These are phyloP conservation scores for Fragum fragum DNA, from an alignment of 2,888 invertebrate species.

Conservation along the genomic window DNA sequence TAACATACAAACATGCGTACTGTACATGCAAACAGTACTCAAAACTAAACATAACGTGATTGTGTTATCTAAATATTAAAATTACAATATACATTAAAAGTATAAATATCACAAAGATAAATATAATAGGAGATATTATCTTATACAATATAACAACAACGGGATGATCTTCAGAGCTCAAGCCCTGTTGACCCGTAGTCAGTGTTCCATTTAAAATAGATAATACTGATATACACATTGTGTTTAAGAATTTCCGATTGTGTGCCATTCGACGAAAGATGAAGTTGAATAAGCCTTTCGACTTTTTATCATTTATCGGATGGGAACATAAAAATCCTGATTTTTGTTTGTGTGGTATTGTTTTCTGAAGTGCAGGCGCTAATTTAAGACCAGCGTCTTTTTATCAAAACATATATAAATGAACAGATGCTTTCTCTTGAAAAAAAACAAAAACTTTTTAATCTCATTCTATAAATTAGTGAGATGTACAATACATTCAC, in stretches of 20 bases:
- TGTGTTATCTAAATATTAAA: slow-evolving; percentile 48
- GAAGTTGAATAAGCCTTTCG: too few species aligned
- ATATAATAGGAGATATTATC: slow-evolving; percentile 48
- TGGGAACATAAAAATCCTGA: background rate
- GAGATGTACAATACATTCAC: too few species aligned
- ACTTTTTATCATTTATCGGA: background rate
- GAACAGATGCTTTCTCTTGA: too few species aligned
- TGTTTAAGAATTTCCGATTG: background rate
- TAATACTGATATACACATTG: slow-evolving; percentile 7
- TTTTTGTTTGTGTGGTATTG: background rate
- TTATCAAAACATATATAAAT: too few species aligned
- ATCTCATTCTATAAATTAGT: too few species aligned
- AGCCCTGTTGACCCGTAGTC: background rate
- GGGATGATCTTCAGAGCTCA: slow-evolving; percentile 16
- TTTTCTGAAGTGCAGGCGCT: too few species aligned
- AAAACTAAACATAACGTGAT: too few species aligned
- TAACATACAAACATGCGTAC: too few species aligned
- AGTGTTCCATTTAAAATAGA: slow-evolving; percentile 13
- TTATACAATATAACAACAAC: slow-evolving; percentile 45
- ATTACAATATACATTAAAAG: slow-evolving; percentile 50
- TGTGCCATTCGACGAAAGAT: slow-evolving; percentile 5
- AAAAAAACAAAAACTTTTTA: too few species aligned
- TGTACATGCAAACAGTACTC: too few species aligned
- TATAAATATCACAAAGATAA: slow-evolving; percentile 52
- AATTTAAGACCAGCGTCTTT: too few species aligned